Conservation (phyloP, 2,888 invertebrate species). For the Hypercompe scribonia region DNA sequence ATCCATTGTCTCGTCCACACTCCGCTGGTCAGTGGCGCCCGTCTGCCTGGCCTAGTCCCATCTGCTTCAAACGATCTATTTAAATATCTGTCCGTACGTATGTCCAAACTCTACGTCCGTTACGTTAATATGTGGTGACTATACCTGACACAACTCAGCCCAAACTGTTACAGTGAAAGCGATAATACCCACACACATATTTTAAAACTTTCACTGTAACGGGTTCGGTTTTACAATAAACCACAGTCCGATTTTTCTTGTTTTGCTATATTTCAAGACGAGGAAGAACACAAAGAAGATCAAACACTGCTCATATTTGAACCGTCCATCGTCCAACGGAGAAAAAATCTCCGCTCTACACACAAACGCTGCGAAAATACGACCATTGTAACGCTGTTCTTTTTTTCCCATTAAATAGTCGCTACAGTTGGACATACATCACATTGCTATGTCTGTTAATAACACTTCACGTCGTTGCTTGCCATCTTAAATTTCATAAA, state of each 20-base stretch:
- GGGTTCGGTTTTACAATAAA: neutral
- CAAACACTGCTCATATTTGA: too few species aligned
- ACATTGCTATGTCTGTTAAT: neutral
- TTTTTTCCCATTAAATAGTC: neutral
- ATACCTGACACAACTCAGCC: neutral
- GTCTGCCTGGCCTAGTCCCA: neutral
- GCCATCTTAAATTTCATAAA: neutral
- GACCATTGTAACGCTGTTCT: neutral
- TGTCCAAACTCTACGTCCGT: neutral
- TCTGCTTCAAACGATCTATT: neutral
- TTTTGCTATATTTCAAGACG: neutral
- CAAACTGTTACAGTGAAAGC: neutral
- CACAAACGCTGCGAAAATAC: neutral
- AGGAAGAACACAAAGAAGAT: neutral
- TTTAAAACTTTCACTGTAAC: constrained; percentile 1
- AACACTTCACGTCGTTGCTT: neutral
- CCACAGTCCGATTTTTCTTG: neutral
- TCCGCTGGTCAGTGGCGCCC: neutral
- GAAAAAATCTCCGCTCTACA: neutral
- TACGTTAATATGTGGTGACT: neutral
- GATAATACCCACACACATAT: neutral
- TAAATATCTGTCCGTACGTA: neutral
- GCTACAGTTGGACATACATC: neutral
- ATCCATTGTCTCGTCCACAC: neutral
- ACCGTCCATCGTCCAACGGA: neutral